Evolutionary conservation across 2,888 invertebrate genomes (phyloP).

Genomic region (Tenthredo notha): DNA sequence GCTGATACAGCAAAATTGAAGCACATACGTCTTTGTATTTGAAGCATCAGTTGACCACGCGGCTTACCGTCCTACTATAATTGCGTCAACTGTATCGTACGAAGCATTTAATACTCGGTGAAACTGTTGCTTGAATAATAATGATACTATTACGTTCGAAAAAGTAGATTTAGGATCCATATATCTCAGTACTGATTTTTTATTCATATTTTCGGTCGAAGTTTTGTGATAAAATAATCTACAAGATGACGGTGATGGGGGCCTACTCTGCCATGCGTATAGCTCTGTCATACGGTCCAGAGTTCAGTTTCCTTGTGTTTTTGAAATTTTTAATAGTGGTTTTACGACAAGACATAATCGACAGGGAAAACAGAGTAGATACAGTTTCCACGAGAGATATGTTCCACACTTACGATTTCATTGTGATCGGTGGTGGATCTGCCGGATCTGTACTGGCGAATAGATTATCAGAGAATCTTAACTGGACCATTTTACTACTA

Average conservation of each 20-base stretch:
- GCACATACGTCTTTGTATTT: constrained; percentile 3
- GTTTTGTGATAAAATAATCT: background rate
- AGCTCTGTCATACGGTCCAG: constrained; percentile 83
- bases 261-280: constrained; percentile 84
- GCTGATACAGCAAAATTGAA: constrained; percentile 41
- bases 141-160: constrained; percentile 3
- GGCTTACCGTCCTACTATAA: constrained; percentile 17
- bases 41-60: constrained; percentile 42
- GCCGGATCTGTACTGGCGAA: constrained; percentile 91
- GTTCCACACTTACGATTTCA: constrained; percentile 86
- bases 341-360: constrained; percentile 87
- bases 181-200: background rate
- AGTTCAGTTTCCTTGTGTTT: constrained; percentile 83
- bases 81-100: background rate
- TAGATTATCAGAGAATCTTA: constrained; percentile 86
- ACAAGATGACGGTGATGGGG: constrained; percentile 70
- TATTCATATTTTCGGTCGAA: background rate
- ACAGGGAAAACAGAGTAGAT: constrained; percentile 82
- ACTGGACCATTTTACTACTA: constrained; percentile 87
- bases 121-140: background rate
- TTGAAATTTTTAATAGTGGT: constrained; percentile 84
- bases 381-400: constrained; percentile 81
- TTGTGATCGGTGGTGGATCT: constrained; percentile 90
- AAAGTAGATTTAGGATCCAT: background rate
- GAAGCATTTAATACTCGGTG: background rate